Base-by-base conservation (phyloP, 2,888 invertebrate genomes). In the Choristoneura rosaceana region DNA sequence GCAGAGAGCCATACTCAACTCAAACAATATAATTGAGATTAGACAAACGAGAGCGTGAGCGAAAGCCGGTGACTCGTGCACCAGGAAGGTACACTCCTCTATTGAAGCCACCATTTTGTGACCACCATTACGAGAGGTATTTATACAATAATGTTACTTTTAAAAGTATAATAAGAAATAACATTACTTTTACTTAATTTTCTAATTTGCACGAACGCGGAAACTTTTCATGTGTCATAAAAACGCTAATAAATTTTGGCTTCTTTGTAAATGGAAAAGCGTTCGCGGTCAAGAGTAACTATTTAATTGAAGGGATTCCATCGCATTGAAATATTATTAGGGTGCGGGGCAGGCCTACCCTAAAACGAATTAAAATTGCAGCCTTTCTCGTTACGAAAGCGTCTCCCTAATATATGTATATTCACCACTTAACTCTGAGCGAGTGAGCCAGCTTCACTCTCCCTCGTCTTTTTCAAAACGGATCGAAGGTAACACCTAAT, bases 141-240 rank as follows among this genome's bases (percentile, higher is more conserved):
- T 43, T 61, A 47, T 50, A 15, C 9, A 34, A 52, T 5, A 61
- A 33, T 4, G 17, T 41, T n/a, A 61, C 61, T 61, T 41, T 8
- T 38, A 65, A 65, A 65, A 43, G 41, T 60, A 25, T 66, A n/a
- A 43, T 63, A 25, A 52, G 33, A 65, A 71, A 66, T 17, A 12
- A 34, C 17, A 52, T 66, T 71, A 71, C 25, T 15, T 33, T 65
- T 70, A 71, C 14, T 52, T 60, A 65, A 64, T 47, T 47, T 7
- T 45, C 71, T 71, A 71, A 66, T 61, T 66, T 71, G 52, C 71
- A 71, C 66, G 71, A 61, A 66, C 71, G 71, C 61, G 55, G 61
- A 71, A 52, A 66, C 71, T 15, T 71, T 43, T 34, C 15, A 52
- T 59, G 45, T 61, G 43, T 70, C 9, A 64, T n/a, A 55, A 64